A percentile compares a stretch with the other conserved stretches of the same genome.
Evolutionary conservation across 2,888 invertebrate species (phyloP).

Genomic region (Ochropleura plecta): DNA sequence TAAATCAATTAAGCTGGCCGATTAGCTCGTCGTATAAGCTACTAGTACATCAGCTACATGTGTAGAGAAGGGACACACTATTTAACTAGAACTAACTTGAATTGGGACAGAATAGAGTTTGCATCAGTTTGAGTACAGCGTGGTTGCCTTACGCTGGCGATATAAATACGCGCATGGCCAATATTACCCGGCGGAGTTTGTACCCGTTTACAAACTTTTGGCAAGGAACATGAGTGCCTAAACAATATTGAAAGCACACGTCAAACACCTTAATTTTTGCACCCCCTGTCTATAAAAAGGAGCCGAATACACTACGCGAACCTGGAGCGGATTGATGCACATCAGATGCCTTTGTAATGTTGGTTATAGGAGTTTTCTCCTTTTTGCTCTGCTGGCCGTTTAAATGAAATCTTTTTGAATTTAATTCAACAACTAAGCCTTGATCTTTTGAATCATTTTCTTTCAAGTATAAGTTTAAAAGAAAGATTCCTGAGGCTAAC

Average conservation of each 20-base stretch:
- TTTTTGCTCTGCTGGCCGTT: not conserved
- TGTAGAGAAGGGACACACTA: constrained; percentile 3
- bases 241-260: not conserved
- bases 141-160: not conserved
- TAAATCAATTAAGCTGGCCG: constrained; percentile 46
- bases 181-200: not conserved
- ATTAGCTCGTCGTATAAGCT: constrained; percentile 27
- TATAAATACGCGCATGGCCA: not conserved
- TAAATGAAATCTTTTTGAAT: not conserved
- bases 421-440: not conserved
- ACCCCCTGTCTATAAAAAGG: not conserved
- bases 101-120: constrained; percentile 35
- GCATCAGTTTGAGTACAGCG: constrained; percentile 12
- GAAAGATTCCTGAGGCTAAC: not conserved
- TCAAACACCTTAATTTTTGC: too few species aligned
- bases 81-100: constrained; percentile 34
- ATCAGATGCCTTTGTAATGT: not conserved
- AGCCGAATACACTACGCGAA: not conserved
- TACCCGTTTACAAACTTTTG: too few species aligned
- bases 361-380: not conserved
- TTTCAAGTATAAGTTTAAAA: not conserved
- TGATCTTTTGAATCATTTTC: not conserved
- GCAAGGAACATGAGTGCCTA: not conserved
- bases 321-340: not conserved
- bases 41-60: not conserved